Evolutionary conservation across 1,140 invertebrate species (phyloP), one percentile per base, ranked within the genome.

Genomic region (Oedothorax gibbosus): DNA sequence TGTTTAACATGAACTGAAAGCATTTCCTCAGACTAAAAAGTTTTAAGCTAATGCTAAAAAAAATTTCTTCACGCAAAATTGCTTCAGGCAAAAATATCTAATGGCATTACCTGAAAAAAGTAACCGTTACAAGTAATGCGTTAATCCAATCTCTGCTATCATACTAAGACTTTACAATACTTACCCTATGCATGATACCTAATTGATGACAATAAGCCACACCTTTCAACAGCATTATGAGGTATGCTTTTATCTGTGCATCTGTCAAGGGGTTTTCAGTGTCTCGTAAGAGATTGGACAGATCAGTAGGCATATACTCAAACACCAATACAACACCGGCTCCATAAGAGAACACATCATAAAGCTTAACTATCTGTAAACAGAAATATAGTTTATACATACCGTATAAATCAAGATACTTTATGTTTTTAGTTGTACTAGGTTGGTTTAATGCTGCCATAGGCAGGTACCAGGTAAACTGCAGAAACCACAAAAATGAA

Each of bases 131-230:
- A n/a, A n/a, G n/a, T n/a, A n/a, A n/a, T n/a, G n/a, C n/a, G n/a
- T n/a, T n/a, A n/a, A n/a, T n/a, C n/a, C n/a, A n/a, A n/a, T n/a
- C n/a, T n/a, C n/a, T n/a, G n/a, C 35, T 35, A 35, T 5, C 35
- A 35, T 35, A 35, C 35, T 35, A 35, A 35, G 35, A 35, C 1
- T 5, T 35, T 35, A 20, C 20, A 65, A 21, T 18, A 35, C 68
- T 91, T 92, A 97, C 96, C 90, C 97, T 93, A 88, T 99, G 98
- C 95, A 99, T 98, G 72, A 99, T 96, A 84, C 95, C 93, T 88
- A 96, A 93, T 14, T 92, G 91, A 89, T 99, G 98, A 89, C 98
- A 94, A 89, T 97, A 97, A 20, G 93, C 92, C 7, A 99, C 93
- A 11, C 98, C 98, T 87, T 95, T 94, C 0, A 99, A 91, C 76